Evolutionary conservation across 2,113 vertebrate genomes (phyloP).

Genomic region (Athene cunicularia): DNA sequence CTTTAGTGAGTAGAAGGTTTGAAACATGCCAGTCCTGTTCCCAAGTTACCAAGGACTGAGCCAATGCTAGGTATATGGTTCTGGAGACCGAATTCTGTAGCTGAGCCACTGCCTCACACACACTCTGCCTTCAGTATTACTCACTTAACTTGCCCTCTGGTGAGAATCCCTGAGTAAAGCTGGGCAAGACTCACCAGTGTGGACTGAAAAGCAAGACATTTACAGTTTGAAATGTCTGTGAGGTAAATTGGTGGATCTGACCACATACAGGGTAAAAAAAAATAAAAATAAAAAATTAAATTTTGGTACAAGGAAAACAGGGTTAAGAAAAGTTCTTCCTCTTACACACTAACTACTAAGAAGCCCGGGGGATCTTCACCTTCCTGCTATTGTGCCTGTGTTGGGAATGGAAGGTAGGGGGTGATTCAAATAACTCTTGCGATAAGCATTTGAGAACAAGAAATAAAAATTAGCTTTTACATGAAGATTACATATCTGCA

Average conservation of each 20-base stretch:
- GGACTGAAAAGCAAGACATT: neutral
- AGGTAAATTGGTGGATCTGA: neutral
- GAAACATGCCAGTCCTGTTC: neutral
- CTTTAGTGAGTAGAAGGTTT: neutral
- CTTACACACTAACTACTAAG: neutral
- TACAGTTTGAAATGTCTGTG: neutral
- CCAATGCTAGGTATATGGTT: neutral
- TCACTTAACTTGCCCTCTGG: neutral
- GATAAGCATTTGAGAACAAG: neutral
- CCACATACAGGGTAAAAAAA: neutral
- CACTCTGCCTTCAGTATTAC: neutral
- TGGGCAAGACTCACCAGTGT: neutral
- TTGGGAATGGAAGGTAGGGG: neutral
- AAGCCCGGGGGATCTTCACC: neutral
- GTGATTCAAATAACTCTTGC: neutral
- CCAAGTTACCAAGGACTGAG: neutral
- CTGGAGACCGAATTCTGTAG: neutral
- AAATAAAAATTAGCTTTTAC: neutral
- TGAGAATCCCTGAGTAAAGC: neutral
- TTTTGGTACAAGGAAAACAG: neutral
- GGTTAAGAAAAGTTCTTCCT: neutral
- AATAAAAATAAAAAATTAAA: neutral
- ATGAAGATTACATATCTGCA: neutral
- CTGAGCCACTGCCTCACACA: neutral
- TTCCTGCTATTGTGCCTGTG: neutral